Evolutionary conservation across 2,888 invertebrate genomes (phyloP), one percentile per base, ranked within the genome.

Genomic region (Odontocolon sp.): DNA sequence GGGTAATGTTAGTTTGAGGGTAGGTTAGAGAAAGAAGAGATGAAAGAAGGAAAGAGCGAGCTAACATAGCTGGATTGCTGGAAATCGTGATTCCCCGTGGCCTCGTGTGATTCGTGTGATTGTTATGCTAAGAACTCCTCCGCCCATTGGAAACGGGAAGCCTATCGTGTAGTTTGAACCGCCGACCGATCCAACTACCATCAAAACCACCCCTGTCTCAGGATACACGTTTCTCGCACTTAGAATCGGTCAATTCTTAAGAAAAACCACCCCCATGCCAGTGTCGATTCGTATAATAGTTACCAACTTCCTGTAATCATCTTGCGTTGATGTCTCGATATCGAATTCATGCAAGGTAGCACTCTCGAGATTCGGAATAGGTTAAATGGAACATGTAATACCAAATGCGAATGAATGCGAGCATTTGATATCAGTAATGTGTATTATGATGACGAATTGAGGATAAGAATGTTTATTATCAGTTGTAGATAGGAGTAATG

Each of bases 291-390:
- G 71, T 52, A 72, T 73, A 64, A 73, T 68, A 57, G 57, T 40
- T 9, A 68, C 50, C 14, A 52, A 70, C 76, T 81, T 81, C 80
- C 79, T 76, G 78, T 69, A 77, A 80, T 80, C 75, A 59, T 81
- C 68, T 73, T 50, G 47, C 61, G 67, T 64, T 79, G 78, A 81
- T 78, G 81, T 81, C 81, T 81, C 79, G 78, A 81, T 80, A 80
- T 67, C 68, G 50, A 31, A 18, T 11, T 42, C 50, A 14, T 31
- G 47, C 31, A 23, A 11, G 18, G 45, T 9, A 57, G 21, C 28
- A 21, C 42, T 3, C 52, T 38, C 23, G 33, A 54, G 54, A 47
- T 18, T 56, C 26, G 31, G 45, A 68, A 68, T 63, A 21, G 45
- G 16, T 28, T 36, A 54, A 68, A 67, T 45, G 45, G 33, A 59